Evolutionary conservation across 2,113 vertebrate genomes (phyloP).

Genomic region (Zosterops borbonicus): DNA sequence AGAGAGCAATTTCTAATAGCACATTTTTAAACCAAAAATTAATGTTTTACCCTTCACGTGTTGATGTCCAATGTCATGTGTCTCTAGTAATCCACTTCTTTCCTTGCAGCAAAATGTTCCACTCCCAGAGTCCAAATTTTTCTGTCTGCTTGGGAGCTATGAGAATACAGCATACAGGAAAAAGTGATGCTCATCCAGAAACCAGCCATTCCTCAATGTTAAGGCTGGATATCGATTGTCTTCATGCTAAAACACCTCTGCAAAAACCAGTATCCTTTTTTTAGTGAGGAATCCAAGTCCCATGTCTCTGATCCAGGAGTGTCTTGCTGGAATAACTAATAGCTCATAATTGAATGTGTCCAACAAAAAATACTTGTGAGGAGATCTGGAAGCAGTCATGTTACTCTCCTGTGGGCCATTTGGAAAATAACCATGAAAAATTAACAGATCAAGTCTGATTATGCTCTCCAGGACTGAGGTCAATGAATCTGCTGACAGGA

Average conservation of each 20-base stretch:
- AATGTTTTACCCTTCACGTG: background rate
- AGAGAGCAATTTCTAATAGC: slow-evolving; percentile 5
- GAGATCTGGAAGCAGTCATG: background rate
- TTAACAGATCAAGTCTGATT: background rate
- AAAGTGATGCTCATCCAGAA: slow-evolving; percentile 19
- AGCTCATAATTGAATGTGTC: background rate
- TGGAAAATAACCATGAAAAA: background rate
- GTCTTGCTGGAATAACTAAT: background rate
- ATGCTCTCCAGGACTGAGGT: background rate
- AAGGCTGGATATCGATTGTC: background rate
- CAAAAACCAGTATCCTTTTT: background rate
- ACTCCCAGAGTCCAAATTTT: slow-evolving; percentile 38
- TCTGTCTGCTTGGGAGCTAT: background rate
- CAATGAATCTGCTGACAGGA: background rate
- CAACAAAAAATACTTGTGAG: background rate
- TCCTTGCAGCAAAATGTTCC: slow-evolving; percentile 46
- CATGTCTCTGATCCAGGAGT: background rate
- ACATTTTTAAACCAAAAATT: slow-evolving; percentile 38
- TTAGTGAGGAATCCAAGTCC: background rate
- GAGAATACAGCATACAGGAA: slow-evolving; percentile 22
- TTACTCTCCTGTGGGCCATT: background rate
- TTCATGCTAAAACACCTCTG: background rate
- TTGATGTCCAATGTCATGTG: slow-evolving; percentile 20
- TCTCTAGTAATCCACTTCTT: slow-evolving; percentile 26
- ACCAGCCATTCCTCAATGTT: background rate